Percentiles rank a stretch among this genome's conserved stretches.
Conservation (phyloP, 1,140 invertebrate genomes). For the Hypsibius dujardini region DNA sequence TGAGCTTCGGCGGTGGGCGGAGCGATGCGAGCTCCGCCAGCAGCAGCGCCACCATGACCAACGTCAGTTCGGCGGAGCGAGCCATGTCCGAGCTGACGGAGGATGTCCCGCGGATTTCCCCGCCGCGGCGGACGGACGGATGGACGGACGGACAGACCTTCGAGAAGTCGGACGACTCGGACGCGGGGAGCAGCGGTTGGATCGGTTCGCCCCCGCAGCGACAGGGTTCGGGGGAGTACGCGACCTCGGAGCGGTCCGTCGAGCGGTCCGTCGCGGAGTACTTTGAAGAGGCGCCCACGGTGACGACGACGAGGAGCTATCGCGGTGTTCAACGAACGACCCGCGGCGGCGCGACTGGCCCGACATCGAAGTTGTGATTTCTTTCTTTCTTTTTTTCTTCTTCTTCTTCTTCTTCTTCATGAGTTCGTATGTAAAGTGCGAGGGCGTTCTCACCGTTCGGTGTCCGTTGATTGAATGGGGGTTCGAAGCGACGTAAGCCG, state of each 20-base stretch:
- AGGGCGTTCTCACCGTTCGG: too few species aligned
- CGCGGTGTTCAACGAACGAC: too few species aligned
- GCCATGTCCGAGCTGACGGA: conserved; percentile 4
- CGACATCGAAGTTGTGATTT: too few species aligned
- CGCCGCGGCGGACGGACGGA: background rate
- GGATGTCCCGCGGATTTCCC: background rate
- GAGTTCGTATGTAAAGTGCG: too few species aligned
- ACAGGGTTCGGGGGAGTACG: background rate
- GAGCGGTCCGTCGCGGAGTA: conserved; percentile 12
- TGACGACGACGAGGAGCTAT: background rate
- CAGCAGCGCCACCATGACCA: background rate
- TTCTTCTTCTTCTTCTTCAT: too few species aligned
- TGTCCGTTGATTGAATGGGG: too few species aligned
- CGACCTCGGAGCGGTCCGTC: conserved; percentile 5
- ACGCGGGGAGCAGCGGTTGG: conserved; percentile 11
- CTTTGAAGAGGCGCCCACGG: background rate
- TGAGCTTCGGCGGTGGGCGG: too few species aligned
- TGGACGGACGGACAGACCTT: too few species aligned
- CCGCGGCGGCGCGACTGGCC: too few species aligned
- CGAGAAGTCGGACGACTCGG: background rate
- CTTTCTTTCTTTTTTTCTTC: too few species aligned
- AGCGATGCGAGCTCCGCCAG: background rate
- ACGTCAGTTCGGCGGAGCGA: background rate
- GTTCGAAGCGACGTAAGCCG: too few species aligned
- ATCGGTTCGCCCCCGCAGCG: background rate